Conservation (phyloP, 2,113 vertebrate genomes). For the Neotoma lepida region DNA sequence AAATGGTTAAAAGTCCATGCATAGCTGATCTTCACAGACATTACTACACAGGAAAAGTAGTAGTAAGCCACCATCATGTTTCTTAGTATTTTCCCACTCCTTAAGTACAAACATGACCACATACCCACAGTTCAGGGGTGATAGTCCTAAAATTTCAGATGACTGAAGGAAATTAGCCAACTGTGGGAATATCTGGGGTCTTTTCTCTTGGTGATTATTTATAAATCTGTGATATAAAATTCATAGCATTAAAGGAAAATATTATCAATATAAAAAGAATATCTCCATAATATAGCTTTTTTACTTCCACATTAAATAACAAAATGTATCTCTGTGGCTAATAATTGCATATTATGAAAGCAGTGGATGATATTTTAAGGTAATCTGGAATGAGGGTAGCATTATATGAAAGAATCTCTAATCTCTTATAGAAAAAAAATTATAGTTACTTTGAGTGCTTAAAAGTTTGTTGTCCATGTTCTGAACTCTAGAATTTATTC, state of each 20-base stretch:
- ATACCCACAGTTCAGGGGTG: background rate
- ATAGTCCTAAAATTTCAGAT: background rate
- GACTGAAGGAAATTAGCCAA: background rate
- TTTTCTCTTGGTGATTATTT: background rate
- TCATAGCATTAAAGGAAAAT: background rate
- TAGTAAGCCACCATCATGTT: background rate
- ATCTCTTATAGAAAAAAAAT: background rate
- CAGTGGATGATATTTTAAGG: background rate
- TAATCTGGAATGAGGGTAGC: background rate
- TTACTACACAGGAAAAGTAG: background rate
- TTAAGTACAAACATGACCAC: background rate
- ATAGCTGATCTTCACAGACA: background rate
- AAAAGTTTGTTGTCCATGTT: background rate
- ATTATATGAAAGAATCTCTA: background rate
- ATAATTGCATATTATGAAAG: background rate
- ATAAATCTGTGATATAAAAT: background rate
- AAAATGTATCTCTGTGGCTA: background rate
- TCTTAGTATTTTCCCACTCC: background rate
- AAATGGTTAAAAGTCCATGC: background rate
- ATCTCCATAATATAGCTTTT: background rate
- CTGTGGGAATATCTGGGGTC: background rate
- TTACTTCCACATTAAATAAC: constrained; percentile 6
- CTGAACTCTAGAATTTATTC: background rate
- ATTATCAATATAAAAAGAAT: background rate
- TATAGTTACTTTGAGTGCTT: background rate